These are phyloP conservation scores for Bujurquina vittata DNA, from an alignment of 2,113 vertebrate species.

Conservation along the genomic window DNA sequence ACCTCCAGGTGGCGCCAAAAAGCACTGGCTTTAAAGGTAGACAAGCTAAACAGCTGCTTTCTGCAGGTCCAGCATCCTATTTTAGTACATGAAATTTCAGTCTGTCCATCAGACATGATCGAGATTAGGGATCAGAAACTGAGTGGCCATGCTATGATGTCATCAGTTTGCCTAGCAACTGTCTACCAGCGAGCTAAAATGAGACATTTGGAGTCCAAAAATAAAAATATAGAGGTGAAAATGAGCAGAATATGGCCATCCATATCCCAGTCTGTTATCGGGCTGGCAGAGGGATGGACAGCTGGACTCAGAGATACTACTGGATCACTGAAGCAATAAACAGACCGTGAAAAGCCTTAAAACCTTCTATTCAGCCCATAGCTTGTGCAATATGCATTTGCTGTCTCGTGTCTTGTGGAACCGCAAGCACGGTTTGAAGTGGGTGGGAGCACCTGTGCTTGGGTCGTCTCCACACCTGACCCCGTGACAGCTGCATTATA, in stretches of 20 bases:
- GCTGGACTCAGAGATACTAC: background rate
- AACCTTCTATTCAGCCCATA: background rate
- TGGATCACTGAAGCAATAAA: background rate
- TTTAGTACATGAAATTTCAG: too few relatives aligned
- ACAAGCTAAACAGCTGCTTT: too few relatives aligned
- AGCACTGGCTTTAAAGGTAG: too few relatives aligned
- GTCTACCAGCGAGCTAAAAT: too few relatives aligned
- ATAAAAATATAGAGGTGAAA: background rate
- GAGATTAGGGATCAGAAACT: too few relatives aligned
- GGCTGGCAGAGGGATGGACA: background rate
- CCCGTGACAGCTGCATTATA: rapidly evolving
- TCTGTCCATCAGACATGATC: too few relatives aligned
- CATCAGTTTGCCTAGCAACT: too few relatives aligned
- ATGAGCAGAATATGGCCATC: background rate
- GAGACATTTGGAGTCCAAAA: background rate
- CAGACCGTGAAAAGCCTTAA: background rate
- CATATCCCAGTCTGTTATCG: background rate
- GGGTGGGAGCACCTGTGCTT: background rate
- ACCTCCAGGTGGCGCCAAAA: too few relatives aligned
- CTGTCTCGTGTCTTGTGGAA: background rate
- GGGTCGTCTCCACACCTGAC: background rate
- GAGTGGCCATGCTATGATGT: too few relatives aligned
- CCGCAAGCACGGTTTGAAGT: background rate
- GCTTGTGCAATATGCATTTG: rapidly evolving
- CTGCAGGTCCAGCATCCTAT: too few relatives aligned